Percentiles rank a stretch among this genome's conserved stretches.
phyloP scores from a whole-genome alignment of 2,797 vertebrate species.

The Emys orbicularis region DNA sequence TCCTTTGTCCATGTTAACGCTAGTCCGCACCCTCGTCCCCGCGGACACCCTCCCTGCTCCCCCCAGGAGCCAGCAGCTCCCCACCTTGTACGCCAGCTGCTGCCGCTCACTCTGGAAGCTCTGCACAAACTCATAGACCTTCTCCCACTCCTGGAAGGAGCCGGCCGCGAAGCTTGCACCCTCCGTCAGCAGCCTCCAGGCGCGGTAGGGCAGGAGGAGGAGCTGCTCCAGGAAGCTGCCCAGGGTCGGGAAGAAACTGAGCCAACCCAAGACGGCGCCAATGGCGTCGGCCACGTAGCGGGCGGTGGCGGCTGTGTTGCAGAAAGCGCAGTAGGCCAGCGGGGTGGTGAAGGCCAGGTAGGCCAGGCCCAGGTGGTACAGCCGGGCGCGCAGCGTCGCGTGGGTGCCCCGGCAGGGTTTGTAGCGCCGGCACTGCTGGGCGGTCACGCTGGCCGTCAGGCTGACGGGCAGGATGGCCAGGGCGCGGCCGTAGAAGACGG shows the following conservation, averaged over 20 bases:
- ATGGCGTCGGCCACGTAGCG: slow-evolving; percentile 87
- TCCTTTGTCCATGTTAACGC: background rate
- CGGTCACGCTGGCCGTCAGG: slow-evolving; percentile 86
- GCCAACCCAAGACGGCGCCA: slow-evolving; percentile 84
- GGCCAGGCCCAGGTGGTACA: slow-evolving; percentile 88
- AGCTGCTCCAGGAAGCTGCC: slow-evolving; percentile 82
- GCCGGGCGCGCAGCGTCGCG: slow-evolving; percentile 77
- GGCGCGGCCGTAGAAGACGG: slow-evolving; percentile 89
- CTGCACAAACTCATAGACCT: slow-evolving; percentile 85
- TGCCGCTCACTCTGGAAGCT: slow-evolving; percentile 84
- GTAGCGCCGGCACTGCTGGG: slow-evolving; percentile 83
- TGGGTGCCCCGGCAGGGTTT: slow-evolving; percentile 37
- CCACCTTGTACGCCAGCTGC: slow-evolving; percentile 87
- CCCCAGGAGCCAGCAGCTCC: background rate
- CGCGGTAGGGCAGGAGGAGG: slow-evolving; percentile 86
- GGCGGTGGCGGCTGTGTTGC: slow-evolving; percentile 87
- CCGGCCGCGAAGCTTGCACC: slow-evolving; percentile 77
- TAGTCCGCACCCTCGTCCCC: too few species aligned
- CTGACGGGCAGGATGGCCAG: slow-evolving; percentile 90
- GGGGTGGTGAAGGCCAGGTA: slow-evolving; percentile 89
- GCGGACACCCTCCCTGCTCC: background rate
- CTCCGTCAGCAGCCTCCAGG: slow-evolving; percentile 81
- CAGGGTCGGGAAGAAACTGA: slow-evolving; percentile 89
- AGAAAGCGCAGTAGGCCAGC: slow-evolving; percentile 85
- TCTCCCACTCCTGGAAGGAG: slow-evolving; percentile 79